These are phyloP conservation scores for Nothoprocta perdicaria DNA, from an alignment of 2,113 vertebrate genomes.

Conservation along the genomic window DNA sequence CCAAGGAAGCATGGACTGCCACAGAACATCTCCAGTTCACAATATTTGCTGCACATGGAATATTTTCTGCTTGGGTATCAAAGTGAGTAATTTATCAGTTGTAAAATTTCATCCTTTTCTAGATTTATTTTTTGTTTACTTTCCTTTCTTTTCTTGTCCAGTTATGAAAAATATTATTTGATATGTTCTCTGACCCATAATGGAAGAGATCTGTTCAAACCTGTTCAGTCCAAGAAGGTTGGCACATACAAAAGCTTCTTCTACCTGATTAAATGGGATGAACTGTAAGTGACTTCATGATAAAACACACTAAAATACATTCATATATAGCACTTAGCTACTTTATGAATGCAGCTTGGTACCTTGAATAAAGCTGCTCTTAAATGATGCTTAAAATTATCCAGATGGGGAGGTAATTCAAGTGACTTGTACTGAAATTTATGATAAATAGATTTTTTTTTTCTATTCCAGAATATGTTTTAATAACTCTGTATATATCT, in stretches of 20 bases:
- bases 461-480: background rate
- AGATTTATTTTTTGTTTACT: background rate
- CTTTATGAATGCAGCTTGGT: background rate
- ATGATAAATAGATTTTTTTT: background rate
- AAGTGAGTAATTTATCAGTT: slow-evolving; percentile 81
- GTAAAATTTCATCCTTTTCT: background rate
- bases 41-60: slow-evolving; percentile 91
- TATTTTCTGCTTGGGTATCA: slow-evolving; percentile 89
- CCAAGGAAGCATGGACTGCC: slow-evolving; percentile 87
- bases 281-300: slow-evolving; percentile 88
- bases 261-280: slow-evolving; percentile 98
- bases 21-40: slow-evolving; percentile 95
- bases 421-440: background rate
- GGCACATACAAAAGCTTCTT: slow-evolving; percentile 96
- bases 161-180: slow-evolving; percentile 97
- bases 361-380: background rate
- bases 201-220: slow-evolving; percentile 94
- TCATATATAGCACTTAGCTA: background rate
- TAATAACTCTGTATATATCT: background rate
- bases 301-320: background rate
- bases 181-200: slow-evolving; percentile 94
- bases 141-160: slow-evolving; percentile 59
- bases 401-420: background rate
- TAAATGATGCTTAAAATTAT: background rate
- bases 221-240: slow-evolving; percentile 96